Percentiles rank a stretch among this genome's conserved stretches.
Evolutionary conservation across 2,113 vertebrate species (phyloP).

Genomic region (Clarias macrocephalus): DNA sequence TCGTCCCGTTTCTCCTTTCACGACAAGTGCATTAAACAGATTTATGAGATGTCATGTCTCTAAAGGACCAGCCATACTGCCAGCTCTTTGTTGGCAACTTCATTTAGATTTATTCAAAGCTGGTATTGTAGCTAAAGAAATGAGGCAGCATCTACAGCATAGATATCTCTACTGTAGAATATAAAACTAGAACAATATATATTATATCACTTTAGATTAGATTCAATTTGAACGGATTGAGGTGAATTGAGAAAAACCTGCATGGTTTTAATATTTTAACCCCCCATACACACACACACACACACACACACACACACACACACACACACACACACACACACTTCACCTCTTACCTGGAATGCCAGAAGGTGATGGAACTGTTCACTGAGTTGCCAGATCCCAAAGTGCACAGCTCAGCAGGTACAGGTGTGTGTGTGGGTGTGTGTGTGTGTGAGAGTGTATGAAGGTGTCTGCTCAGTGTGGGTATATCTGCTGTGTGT

Average conservation of each 20-base stretch:
- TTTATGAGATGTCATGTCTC: neutral
- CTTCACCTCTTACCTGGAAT: neutral
- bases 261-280: neutral
- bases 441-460: constrained; percentile 5
- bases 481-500: constrained; percentile 30
- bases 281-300: neutral
- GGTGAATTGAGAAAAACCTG: neutral
- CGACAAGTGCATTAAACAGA: constrained; percentile 4
- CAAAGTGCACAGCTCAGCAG: constrained; percentile 44
- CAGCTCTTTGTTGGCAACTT: neutral
- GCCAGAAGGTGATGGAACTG: constrained; percentile 39
- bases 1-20: neutral
- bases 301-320: constrained; percentile 16
- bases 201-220: neutral
- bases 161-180: neutral
- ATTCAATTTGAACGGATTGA: neutral
- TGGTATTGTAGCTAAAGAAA: neutral
- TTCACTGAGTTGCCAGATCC: constrained; percentile 25
- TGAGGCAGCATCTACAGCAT: neutral
- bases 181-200: neutral
- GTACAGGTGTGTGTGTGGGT: constrained; percentile 30
- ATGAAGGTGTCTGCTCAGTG: neutral
- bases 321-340: constrained; percentile 32
- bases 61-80: neutral
- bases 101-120: neutral